Conservation (phyloP, 2,888 invertebrate species). For the Pammene fasciana region DNA sequence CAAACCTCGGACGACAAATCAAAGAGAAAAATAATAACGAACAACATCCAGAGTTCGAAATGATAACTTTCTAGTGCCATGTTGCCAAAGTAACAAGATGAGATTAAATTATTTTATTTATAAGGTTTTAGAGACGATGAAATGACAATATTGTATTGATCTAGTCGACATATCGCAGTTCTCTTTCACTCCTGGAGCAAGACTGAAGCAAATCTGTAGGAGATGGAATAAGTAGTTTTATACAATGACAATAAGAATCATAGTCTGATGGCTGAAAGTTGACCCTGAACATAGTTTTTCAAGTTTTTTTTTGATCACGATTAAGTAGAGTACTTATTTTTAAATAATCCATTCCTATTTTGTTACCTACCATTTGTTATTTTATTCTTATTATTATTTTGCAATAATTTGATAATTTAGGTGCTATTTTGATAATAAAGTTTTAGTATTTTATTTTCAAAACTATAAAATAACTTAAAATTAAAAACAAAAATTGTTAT, state of each 20-base stretch:
- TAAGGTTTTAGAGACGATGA: constrained; percentile 45
- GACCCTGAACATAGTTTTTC: not conserved
- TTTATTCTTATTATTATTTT: too few relatives aligned
- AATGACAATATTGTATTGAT: constrained; percentile 66
- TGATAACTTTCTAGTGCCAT: constrained; percentile 73
- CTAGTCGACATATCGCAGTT: constrained; percentile 69
- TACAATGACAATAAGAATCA: constrained; percentile 28
- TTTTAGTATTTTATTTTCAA: too few relatives aligned
- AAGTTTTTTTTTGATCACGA: too few relatives aligned
- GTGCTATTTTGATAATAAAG: too few relatives aligned
- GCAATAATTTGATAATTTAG: too few relatives aligned
- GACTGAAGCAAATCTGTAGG: constrained; percentile 55
- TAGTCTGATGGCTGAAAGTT: constrained; percentile 1
- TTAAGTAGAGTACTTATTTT: too few relatives aligned
- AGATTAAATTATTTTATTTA: constrained; percentile 59
- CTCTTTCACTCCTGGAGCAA: constrained; percentile 55
- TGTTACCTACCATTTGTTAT: too few relatives aligned
- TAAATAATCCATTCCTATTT: too few relatives aligned
- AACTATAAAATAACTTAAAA: too few relatives aligned
- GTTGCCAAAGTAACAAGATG: constrained; percentile 78
- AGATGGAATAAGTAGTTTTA: not conserved
- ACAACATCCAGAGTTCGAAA: constrained; percentile 57
- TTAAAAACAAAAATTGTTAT: too few relatives aligned
- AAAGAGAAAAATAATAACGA: constrained; percentile 70
- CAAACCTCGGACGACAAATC: constrained; percentile 80